Percentiles rank a stretch among this genome's conserved stretches.
These are phyloP conservation scores for Dipodomys merriami DNA, from an alignment of 2,113 vertebrate species.

Conservation along the genomic window DNA sequence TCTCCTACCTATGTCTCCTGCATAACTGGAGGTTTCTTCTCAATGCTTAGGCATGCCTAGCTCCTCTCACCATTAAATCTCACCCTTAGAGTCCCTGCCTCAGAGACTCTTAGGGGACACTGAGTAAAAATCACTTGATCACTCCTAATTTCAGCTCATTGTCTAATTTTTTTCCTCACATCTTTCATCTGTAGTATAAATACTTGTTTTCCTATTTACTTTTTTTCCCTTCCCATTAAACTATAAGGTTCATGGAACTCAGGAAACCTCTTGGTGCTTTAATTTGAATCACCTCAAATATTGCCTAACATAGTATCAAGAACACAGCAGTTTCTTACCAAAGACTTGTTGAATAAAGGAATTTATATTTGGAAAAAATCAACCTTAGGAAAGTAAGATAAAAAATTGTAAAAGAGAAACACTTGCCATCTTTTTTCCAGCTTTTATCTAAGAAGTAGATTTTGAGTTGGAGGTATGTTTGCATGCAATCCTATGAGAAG, in stretches of 20 bases:
- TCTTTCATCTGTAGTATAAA: background rate
- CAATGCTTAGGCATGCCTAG: background rate
- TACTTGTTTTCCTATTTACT: constrained; percentile 7
- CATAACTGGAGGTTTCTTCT: background rate
- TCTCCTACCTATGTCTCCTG: too few relatives aligned
- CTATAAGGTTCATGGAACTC: background rate
- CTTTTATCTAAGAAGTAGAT: background rate
- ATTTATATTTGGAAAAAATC: background rate
- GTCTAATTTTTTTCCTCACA: background rate
- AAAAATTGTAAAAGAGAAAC: background rate
- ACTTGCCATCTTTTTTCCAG: background rate
- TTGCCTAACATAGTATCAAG: background rate
- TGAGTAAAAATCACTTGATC: background rate
- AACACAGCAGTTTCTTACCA: background rate
- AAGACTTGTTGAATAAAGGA: background rate
- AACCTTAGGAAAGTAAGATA: background rate
- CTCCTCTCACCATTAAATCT: background rate
- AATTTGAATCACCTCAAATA: background rate
- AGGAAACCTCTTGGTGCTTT: background rate
- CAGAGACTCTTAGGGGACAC: background rate
- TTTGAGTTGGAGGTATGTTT: background rate
- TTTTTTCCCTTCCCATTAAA: constrained; percentile 1
- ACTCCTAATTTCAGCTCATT: background rate
- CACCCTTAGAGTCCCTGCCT: background rate
- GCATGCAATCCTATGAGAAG: background rate